Evolutionary conservation across 2,113 vertebrate species (phyloP), one percentile per base, ranked within the genome.

Genomic region (Corythoichthys intestinalis): DNA sequence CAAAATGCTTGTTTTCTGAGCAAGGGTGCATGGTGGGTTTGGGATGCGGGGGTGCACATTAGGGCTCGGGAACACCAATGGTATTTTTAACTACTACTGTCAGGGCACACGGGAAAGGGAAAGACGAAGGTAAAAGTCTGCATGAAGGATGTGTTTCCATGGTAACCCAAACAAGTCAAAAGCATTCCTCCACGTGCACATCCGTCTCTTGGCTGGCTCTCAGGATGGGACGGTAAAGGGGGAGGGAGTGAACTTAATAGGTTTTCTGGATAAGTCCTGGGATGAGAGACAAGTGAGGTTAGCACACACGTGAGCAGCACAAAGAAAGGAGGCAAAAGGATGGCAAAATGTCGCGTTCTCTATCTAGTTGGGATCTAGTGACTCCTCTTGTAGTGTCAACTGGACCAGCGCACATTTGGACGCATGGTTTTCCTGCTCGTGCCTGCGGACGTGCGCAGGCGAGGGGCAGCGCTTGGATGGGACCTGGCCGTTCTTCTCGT

Each of bases 401-500:
- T 88, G 92, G 92, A 92, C 79, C 9, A 88, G 70, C 38, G 92
- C 93, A 87, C 90, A 90, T 92, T 94, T 94, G 92, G 92, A 90
- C 90, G 94, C 94, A 92, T 93, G 93, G 92, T 91, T 90, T 91
- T 92, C 91, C 67, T 92, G 90, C 88, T 95, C 94, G 72, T 94
- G 93, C 89, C 90, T 92, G 89, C 93, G 91, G 91, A 92, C 86
- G 88, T 77, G 86, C 82, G 91, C 93, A 76, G 87, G 79, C 38
- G 89, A 91, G 92, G 93, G 92, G 80, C 86, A 88, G 81, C 89
- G 94, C 93, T 94, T 95, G 94, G 92, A 93, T 91, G 94, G 93
- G 92, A 94, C 95, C 94, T 97, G 97, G 92, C 95, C 95, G 63
- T 95, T 98, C 96, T 98, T 98, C 96, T 99, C 97, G 94, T 98